phyloP scores from a whole-genome alignment of 1,140 invertebrate species.

The Panagrolaimus sp. region DNA sequence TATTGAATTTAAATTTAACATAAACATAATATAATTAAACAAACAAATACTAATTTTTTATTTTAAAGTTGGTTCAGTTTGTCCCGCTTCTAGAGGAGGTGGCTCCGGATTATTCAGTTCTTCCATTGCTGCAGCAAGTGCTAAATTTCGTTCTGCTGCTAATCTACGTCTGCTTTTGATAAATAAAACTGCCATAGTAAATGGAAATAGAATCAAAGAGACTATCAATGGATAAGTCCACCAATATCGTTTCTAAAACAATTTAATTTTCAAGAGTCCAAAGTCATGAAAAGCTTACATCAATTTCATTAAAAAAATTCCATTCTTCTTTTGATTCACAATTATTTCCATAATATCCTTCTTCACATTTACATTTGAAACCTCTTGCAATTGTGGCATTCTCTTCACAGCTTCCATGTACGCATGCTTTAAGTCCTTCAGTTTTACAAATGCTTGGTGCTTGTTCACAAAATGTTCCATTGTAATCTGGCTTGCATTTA shows the following conservation, averaged over 20 bases:
- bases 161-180: too few relatives aligned
- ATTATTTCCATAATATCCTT: background rate
- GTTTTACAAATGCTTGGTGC: background rate
- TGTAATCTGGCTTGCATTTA: conserved; percentile 5
- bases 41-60: too few relatives aligned
- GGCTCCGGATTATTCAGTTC: too few relatives aligned
- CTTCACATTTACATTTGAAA: background rate
- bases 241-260: background rate
- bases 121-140: too few relatives aligned
- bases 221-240: conserved; percentile 9
- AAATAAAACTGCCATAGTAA: too few relatives aligned
- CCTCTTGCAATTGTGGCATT: background rate
- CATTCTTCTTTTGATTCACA: background rate
- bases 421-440: background rate
- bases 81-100: too few relatives aligned
- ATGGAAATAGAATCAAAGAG: too few relatives aligned
- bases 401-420: conserved; percentile 3
- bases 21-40: too few relatives aligned
- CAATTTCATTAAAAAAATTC: background rate
- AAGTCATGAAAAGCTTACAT: background rate
- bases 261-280: background rate
- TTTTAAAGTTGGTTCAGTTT: too few relatives aligned
- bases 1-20: too few relatives aligned
- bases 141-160: too few relatives aligned
- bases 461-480: conserved; percentile 5